Percentiles rank a stretch among this genome's conserved stretches.
phyloP scores from a whole-genome alignment of 1,140 invertebrate species.

The Ptiloglossa arizonensis region DNA sequence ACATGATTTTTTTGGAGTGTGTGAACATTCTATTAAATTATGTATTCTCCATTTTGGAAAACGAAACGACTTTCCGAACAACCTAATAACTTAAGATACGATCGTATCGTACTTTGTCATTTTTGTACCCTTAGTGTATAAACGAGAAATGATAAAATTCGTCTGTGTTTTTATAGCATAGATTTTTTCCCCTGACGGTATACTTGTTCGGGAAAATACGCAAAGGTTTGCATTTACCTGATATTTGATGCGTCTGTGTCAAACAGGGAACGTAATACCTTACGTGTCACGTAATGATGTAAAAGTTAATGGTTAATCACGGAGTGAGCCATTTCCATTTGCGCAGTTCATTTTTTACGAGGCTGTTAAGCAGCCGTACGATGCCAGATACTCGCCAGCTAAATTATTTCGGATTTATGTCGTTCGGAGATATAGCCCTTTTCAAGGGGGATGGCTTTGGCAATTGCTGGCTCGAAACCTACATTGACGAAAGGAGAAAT shows the following conservation, averaged over 20 bases:
- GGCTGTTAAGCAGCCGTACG: neutral
- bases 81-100: too few relatives aligned
- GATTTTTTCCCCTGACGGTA: too few relatives aligned
- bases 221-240: neutral
- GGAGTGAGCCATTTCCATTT: slow-evolving; percentile 3
- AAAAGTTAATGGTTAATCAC: slow-evolving; percentile 28
- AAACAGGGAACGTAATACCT: neutral
- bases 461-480: neutral
- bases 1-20: too few relatives aligned
- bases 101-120: too few relatives aligned
- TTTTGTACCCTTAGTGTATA: too few relatives aligned
- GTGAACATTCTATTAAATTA: too few relatives aligned
- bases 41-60: too few relatives aligned
- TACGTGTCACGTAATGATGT: slow-evolving; percentile 13
- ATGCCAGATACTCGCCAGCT: neutral
- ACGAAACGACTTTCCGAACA: too few relatives aligned
- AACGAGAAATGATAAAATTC: too few relatives aligned
- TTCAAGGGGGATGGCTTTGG: neutral
- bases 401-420: slow-evolving; percentile 60
- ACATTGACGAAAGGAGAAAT: slow-evolving; percentile 19
- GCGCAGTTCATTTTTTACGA: slow-evolving; percentile 23
- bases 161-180: too few relatives aligned
- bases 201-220: neutral
- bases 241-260: neutral
- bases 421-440: slow-evolving; percentile 32